phyloP scores from a whole-genome alignment of 2,113 vertebrate genomes.

The Lichenostomus cassidix region DNA sequence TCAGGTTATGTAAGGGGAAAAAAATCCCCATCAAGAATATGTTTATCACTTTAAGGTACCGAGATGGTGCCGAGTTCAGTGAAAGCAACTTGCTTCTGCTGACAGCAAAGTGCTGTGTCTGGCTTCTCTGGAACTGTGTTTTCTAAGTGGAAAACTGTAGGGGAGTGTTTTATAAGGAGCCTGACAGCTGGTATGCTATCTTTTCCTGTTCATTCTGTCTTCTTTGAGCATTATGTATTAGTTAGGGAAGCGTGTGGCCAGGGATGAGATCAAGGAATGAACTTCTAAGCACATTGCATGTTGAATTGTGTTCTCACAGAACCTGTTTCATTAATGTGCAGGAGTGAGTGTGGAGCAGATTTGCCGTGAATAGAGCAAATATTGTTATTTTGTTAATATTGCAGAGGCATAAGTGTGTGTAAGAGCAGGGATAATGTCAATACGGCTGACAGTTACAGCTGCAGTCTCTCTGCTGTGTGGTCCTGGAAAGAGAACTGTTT shows the following conservation, averaged over 20 bases:
- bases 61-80: not conserved
- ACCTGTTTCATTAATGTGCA: not conserved
- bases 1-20: not conserved
- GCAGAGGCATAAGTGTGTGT: not conserved
- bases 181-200: slow-evolving; percentile 3
- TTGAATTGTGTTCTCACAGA: not conserved
- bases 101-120: not conserved
- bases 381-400: not conserved
- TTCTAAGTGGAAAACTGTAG: not conserved
- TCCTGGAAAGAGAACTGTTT: not conserved
- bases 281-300: not conserved
- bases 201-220: slow-evolving; percentile 9
- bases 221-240: not conserved
- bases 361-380: not conserved
- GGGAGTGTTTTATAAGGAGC: not conserved
- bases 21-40: not conserved
- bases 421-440: not conserved
- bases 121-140: not conserved
- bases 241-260: not conserved
- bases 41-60: not conserved
- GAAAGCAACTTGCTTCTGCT: slow-evolving; percentile 7
- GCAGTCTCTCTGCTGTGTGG: not conserved
- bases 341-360: not conserved
- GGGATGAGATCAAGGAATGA: not conserved
- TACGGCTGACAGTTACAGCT: not conserved